These are phyloP conservation scores for Siniperca knerii DNA, from an alignment of 2,113 vertebrate genomes.

Conservation along the genomic window DNA sequence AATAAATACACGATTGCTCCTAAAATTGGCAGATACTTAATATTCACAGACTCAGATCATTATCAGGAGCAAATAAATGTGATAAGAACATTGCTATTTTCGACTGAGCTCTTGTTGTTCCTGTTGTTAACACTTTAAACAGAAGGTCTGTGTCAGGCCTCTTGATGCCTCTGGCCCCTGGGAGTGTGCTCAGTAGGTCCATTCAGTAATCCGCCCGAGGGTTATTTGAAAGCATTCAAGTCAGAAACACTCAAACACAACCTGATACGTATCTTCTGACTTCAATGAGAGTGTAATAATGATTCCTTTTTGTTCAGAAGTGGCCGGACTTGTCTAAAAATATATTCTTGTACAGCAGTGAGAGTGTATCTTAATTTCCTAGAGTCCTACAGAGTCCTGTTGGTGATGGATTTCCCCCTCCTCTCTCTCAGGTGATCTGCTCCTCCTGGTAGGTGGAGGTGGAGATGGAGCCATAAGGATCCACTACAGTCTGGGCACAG, in stretches of 20 bases:
- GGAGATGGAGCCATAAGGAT: constrained; percentile 87
- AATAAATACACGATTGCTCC: background rate
- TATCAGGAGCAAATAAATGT: background rate
- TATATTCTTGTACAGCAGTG: background rate
- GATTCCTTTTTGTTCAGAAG: background rate
- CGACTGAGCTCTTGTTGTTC: background rate
- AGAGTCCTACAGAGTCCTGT: background rate
- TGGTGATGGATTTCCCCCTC: background rate
- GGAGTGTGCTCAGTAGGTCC: background rate
- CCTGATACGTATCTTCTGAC: background rate
- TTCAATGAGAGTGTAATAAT: background rate
- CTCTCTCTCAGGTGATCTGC: constrained; percentile 80
- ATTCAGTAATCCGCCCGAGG: background rate
- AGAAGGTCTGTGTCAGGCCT: background rate
- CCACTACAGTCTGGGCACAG: constrained; percentile 86
- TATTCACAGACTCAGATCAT: background rate
- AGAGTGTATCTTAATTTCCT: background rate
- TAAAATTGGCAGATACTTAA: background rate
- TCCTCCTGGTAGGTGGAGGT: constrained; percentile 88
- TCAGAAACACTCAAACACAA: constrained; percentile 7
- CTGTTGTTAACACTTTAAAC: background rate
- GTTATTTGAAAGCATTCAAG: background rate
- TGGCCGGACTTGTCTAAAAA: background rate
- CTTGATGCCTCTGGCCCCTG: background rate
- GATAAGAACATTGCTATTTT: background rate